Evolutionary conservation across 2,888 invertebrate genomes (phyloP).

Genomic region (Nomada ruficornis): DNA sequence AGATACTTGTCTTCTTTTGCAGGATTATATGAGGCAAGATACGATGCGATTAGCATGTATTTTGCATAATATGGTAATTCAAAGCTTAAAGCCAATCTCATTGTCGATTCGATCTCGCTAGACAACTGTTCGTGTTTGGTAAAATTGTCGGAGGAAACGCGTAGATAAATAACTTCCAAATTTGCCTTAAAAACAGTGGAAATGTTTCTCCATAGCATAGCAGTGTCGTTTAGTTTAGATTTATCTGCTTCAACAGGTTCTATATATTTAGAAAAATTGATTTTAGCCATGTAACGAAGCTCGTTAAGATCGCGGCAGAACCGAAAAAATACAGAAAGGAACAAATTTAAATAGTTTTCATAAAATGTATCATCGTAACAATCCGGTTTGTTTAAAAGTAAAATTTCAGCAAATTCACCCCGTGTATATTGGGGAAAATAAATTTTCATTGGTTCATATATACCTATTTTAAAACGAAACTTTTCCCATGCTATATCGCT

Average conservation of each 20-base stretch:
- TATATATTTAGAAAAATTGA: conserved; percentile 91
- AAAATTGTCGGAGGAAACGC: conserved; percentile 84
- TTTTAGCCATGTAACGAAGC: conserved; percentile 91
- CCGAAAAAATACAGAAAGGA: conserved; percentile 93
- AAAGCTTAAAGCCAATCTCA: conserved; percentile 85
- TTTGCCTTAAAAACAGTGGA: conserved; percentile 90
- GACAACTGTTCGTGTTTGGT: conserved; percentile 69
- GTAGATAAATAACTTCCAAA: conserved; percentile 91
- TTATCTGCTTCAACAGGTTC: conserved; percentile 90
- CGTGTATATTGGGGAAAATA: conserved; percentile 93
- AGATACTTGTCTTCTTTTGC: conserved; percentile 94
- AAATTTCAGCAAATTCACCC: conserved; percentile 87
- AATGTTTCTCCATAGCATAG: conserved; percentile 92
- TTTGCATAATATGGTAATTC: conserved; percentile 96
- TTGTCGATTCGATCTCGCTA: conserved; percentile 80
- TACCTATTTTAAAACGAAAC: conserved; percentile 89
- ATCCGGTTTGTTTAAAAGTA: conserved; percentile 80
- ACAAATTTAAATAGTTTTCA: conserved; percentile 91
- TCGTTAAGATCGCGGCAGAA: conserved; percentile 94
- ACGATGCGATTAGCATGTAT: conserved; percentile 94
- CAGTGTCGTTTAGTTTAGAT: conserved; percentile 87
- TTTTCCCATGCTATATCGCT: conserved; percentile 93
- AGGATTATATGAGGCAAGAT: conserved; percentile 96
- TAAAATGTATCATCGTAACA: conserved; percentile 87
- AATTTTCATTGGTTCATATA: conserved; percentile 89